phyloP scores from a whole-genome alignment of 2,113 vertebrate genomes.

The Phylloscopus trochilus region DNA sequence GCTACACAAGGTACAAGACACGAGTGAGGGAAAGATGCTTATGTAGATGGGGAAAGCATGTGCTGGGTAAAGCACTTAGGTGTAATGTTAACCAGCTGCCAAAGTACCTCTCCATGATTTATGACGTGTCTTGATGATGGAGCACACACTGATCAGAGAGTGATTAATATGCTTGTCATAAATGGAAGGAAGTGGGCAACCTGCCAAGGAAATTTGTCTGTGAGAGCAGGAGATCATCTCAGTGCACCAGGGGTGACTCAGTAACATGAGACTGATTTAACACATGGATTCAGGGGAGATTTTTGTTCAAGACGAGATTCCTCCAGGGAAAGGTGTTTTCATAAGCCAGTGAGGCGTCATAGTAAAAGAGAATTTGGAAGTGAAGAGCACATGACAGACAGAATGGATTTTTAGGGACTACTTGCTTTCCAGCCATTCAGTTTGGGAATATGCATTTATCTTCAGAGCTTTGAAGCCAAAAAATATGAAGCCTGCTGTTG shows the following conservation, averaged over 20 bases:
- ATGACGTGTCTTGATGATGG: background rate
- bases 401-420: background rate
- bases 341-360: background rate
- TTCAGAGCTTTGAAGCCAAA: background rate
- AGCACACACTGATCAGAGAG: background rate
- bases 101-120: background rate
- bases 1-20: background rate
- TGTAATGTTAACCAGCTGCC: background rate
- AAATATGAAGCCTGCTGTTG: background rate
- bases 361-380: background rate
- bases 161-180: slow-evolving; percentile 34
- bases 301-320: background rate
- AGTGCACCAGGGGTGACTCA: background rate
- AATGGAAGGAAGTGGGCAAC: background rate
- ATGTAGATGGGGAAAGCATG: background rate
- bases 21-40: background rate
- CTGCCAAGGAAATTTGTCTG: background rate
- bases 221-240: background rate
- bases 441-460: background rate
- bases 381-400: background rate
- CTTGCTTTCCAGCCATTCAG: background rate
- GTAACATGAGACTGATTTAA: background rate
- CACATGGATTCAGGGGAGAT: background rate
- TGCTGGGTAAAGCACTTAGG: background rate
- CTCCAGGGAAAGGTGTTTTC: background rate